Evolutionary conservation across 2,888 invertebrate species (phyloP), one percentile per base, ranked within the genome.

Genomic region (Cheilosia impressa): DNA sequence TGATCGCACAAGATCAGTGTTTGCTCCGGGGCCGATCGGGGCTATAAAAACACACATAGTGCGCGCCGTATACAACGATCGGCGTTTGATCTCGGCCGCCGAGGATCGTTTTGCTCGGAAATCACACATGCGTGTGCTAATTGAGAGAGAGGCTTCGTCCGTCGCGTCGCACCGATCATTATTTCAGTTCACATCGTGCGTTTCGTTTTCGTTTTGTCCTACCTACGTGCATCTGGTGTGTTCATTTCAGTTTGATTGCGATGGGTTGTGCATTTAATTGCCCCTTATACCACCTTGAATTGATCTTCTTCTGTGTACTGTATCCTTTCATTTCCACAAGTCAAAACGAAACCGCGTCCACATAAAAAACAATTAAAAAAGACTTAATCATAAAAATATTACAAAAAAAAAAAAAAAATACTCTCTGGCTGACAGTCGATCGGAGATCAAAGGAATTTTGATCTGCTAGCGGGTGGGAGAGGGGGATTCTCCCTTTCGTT

Each of bases 121-220:
- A 85, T 85, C 76, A 85, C 85, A 85, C 80, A 85, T 85, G 85
- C 85, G 85, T 85, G 85, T 81, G 85, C 85, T 85, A 85, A 85
- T 85, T 85, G 81, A 85, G 85, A 76, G 71, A 72, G 80, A 85
- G 60, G 50, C 71, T 72, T 57, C 57, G 47, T 72, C 75, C 55
- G 19, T 22, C 24, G 47, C 57, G 47, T 57, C 27, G 19, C 58
- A 63, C 17, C 43, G 24, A 34, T 50, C 58, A 3, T 27, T 52
- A n/a, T 15, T 24, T 50, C 7, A 60, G 22, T 50, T 50, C 50
- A 58, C 31, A 78, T 69, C 73, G 63, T 73, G 68, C 63, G 41
- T 69, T 63, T 57, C 69, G 17, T 69, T 47, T 57, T 31, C 55
- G 22, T 5, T 66, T 53, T 31, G 60, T 17, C 41, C 57, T 9